Percentiles rank a stretch among this genome's conserved stretches.
Evolutionary conservation across 2,113 vertebrate genomes (phyloP).

Genomic region (Rhombomys opimus): DNA sequence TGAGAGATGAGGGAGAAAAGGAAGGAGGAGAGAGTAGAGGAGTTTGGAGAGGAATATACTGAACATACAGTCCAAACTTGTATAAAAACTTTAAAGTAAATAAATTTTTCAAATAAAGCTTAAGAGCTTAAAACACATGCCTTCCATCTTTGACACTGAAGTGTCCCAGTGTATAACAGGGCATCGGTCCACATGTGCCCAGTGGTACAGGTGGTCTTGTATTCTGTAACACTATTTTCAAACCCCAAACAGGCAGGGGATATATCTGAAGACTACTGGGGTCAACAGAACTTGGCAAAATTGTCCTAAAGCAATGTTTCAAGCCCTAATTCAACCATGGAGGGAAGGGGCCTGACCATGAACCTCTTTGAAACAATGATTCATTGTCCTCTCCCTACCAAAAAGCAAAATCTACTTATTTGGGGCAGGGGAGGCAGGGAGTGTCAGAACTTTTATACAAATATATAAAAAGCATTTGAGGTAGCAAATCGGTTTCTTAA

Average conservation of each 20-base stretch:
- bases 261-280: neutral
- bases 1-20: neutral
- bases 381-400: neutral
- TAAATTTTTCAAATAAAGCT: neutral
- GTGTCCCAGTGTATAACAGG: neutral
- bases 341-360: neutral
- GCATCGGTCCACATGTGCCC: too few species aligned
- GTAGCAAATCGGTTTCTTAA: slow-evolving; percentile 55
- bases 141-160: neutral
- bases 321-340: neutral
- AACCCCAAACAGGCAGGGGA: neutral
- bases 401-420: neutral
- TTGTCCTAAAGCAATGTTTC: neutral
- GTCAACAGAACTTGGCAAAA: neutral
- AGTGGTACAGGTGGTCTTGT: neutral
- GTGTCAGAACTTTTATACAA: neutral
- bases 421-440: neutral
- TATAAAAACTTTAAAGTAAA: neutral
- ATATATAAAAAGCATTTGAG: neutral
- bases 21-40: too few species aligned
- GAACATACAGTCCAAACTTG: too few species aligned
- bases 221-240: neutral
- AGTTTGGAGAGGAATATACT: neutral
- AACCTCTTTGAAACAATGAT: slow-evolving; percentile 11
- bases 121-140: neutral